These are phyloP conservation scores for Nemotelus pantherinus DNA, from an alignment of 2,888 invertebrate genomes.

Conservation along the genomic window DNA sequence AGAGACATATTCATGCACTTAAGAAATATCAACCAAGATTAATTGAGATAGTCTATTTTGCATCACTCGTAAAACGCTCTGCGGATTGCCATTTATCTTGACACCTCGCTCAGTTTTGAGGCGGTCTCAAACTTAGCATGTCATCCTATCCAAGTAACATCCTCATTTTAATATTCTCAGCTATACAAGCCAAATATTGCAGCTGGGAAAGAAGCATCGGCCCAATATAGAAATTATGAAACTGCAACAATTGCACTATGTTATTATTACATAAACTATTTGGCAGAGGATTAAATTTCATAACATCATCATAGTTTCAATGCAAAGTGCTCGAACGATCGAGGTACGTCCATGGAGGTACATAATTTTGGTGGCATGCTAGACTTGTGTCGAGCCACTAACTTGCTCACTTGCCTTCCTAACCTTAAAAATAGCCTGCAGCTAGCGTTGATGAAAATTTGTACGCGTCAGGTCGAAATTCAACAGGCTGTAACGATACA, in stretches of 20 bases:
- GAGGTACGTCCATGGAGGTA: too few relatives aligned
- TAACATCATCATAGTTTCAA: slow-evolving; percentile 7
- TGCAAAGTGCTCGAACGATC: not conserved
- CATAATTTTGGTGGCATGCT: not conserved
- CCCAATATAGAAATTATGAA: not conserved
- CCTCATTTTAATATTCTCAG: too few relatives aligned
- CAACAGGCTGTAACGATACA: not conserved
- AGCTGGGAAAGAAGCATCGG: too few relatives aligned
- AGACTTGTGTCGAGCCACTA: slow-evolving; percentile 8
- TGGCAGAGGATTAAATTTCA: not conserved
- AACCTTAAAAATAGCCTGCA: slow-evolving; percentile 40
- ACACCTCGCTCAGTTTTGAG: not conserved
- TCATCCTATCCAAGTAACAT: too few relatives aligned
- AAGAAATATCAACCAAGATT: slow-evolving; percentile 1
- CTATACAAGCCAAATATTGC: too few relatives aligned
- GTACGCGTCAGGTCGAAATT: slow-evolving; percentile 1
- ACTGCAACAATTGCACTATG: slow-evolving; percentile 29
- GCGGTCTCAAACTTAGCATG: not conserved
- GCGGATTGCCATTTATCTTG: slow-evolving; percentile 27
- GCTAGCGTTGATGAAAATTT: slow-evolving; percentile 18
- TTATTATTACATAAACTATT: slow-evolving; percentile 21
- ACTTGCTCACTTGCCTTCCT: slow-evolving; percentile 3
- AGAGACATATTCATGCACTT: not conserved
- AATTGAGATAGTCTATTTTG: slow-evolving; percentile 25
- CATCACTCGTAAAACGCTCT: slow-evolving; percentile 4